Percentiles rank a stretch among this genome's conserved stretches.
Evolutionary conservation across 2,797 vertebrate genomes (phyloP).

Genomic region (Hippocampus kuda): DNA sequence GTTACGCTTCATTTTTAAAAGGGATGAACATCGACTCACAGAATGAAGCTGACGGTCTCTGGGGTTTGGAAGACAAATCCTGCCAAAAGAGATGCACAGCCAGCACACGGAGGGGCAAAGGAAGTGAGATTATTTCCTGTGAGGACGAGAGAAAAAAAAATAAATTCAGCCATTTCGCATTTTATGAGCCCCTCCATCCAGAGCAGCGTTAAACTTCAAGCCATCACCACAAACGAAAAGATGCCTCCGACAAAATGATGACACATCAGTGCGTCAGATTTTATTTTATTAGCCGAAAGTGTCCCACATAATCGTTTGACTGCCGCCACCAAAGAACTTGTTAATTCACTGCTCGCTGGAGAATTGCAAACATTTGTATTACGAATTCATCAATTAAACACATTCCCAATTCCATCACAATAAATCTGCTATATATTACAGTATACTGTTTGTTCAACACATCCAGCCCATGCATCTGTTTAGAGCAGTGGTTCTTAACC

Average conservation of each 20-base stretch:
- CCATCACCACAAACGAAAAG: not conserved
- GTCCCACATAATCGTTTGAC: not conserved
- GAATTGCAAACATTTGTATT: slow-evolving; percentile 1
- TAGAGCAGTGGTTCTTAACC: too few relatives aligned
- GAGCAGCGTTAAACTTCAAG: not conserved
- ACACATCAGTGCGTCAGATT: not conserved
- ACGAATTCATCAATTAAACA: not conserved
- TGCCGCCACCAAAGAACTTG: not conserved
- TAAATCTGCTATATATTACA: not conserved
- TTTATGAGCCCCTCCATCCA: not conserved
- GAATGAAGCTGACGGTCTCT: slow-evolving; percentile 1
- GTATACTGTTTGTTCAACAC: not conserved
- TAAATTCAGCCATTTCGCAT: not conserved
- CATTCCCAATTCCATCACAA: not conserved
- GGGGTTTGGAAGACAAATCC: slow-evolving; percentile 2
- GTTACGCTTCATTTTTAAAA: slow-evolving; percentile 4
- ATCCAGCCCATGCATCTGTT: not conserved
- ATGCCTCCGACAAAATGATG: not conserved
- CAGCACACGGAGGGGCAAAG: not conserved
- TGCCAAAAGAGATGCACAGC: slow-evolving; percentile 4
- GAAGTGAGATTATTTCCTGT: slow-evolving; percentile 4
- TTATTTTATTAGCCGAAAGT: not conserved
- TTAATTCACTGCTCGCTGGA: not conserved
- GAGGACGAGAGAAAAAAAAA: slow-evolving; percentile 6
- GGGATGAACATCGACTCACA: slow-evolving; percentile 1